Base-by-base conservation (phyloP, 2,113 vertebrate genomes). In the Connochaetes taurinus region DNA sequence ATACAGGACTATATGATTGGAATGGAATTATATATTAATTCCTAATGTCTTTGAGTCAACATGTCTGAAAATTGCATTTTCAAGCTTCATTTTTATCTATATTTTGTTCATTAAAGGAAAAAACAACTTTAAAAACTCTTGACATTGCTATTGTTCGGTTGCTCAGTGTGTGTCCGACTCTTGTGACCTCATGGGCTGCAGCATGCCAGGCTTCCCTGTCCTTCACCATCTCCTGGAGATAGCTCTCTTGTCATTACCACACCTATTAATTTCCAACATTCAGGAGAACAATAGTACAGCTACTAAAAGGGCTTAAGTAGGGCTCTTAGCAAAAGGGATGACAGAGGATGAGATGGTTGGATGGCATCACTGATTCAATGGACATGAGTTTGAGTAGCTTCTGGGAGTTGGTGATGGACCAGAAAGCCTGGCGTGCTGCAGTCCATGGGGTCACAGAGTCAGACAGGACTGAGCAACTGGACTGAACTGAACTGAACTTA, bases 241-340 rank as follows among this genome's bases (percentile, higher is more conserved):
- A 19, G 9, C 64, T 36, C n/a, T 71, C 10, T 98, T 98, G 98
- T 97, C 95, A 98, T 98, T 98, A 98, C 97, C 53, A 97, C 97
- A 98, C 97, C 98, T 94, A 97, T 94, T 95, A 98, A 96, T 98
- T 98, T 98, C 97, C 98, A 98, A 98, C 98, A 98, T 97, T 98
- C 97, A 98, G 98, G 98, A 98, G 97, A 95, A 64, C 96, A 97
- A 97, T 97, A 98, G 97, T 98, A 98, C 97, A 98, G 98, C 98
- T 97, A 98, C 98, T 98, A 97, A 98, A 98, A 98, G 97, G 97
- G 95, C 95, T 98, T 97, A 98, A 16, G 96, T 97, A 98, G 95
- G 95, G 95, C 97, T 98, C 97, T 94, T 90, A 97, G 97, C 64
- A 71, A 36, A 71, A 23, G 67, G 67, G 5, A 23, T 36, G 67